These are phyloP conservation scores for Lophotriccus pileatus DNA, from an alignment of 2,797 vertebrate species.

Conservation along the genomic window DNA sequence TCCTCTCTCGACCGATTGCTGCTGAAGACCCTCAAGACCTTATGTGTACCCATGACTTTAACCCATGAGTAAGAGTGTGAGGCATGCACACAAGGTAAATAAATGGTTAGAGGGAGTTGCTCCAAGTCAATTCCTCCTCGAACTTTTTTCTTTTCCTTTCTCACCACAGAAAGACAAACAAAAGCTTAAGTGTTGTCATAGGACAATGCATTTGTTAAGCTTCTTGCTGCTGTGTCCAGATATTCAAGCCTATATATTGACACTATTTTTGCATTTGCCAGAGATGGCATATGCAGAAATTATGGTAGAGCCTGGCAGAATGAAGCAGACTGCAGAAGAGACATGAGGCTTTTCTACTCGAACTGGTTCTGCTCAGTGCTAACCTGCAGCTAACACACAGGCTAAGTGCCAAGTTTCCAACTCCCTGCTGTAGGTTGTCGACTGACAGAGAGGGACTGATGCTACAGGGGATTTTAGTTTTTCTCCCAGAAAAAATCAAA, in stretches of 20 bases:
- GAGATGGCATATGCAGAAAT: not conserved
- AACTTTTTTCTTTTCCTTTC: not conserved
- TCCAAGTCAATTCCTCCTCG: not conserved
- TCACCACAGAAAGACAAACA: not conserved
- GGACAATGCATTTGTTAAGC: not conserved
- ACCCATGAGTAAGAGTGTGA: not conserved
- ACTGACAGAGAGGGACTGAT: not conserved
- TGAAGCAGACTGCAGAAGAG: not conserved
- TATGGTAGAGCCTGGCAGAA: not conserved
- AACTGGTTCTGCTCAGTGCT: not conserved
- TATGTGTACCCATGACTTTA: not conserved
- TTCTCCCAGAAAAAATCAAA: not conserved
- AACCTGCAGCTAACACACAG: not conserved
- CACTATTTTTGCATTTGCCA: not conserved
- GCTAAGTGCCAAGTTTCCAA: not conserved
- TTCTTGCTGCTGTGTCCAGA: not conserved
- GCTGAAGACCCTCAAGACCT: not conserved
- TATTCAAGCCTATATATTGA: not conserved
- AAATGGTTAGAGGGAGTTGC: not conserved
- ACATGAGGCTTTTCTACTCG: not conserved
- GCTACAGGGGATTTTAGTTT: not conserved
- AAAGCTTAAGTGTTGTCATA: not conserved
- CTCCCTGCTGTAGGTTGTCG: not conserved
- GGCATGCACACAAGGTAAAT: slow-evolving; percentile 16
- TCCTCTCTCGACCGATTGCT: not conserved